A percentile compares a stretch with the other conserved stretches of the same genome.
These are phyloP conservation scores for Podilymbus podiceps DNA, from an alignment of 2,113 vertebrate species.

Conservation along the genomic window DNA sequence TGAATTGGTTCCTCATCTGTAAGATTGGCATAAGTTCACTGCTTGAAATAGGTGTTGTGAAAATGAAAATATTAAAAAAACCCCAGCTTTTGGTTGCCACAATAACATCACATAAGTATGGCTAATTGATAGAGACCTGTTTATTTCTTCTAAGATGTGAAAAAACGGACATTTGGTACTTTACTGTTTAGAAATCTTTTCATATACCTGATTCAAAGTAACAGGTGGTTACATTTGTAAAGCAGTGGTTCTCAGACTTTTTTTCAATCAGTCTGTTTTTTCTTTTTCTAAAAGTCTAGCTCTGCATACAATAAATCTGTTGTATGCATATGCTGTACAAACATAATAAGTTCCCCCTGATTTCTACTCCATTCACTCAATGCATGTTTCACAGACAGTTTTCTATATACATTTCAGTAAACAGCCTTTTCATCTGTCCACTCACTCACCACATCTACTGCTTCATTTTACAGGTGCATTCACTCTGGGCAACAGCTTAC, in stretches of 20 bases:
- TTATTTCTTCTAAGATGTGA: background rate
- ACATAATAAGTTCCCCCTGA: background rate
- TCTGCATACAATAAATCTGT: background rate
- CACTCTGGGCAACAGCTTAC: background rate
- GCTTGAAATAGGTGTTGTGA: background rate
- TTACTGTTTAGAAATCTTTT: background rate
- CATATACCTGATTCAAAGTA: background rate
- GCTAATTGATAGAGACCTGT: background rate
- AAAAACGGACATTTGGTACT: background rate
- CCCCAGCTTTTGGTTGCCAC: background rate
- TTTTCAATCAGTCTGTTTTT: background rate
- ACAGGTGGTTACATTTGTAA: background rate
- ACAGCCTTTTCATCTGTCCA: background rate
- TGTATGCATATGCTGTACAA: background rate
- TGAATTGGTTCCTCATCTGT: background rate
- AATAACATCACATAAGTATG: background rate
- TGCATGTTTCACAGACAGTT: background rate
- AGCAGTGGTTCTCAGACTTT: background rate
- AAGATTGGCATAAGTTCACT: background rate
- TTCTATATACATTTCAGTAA: background rate
- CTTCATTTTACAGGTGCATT: background rate
- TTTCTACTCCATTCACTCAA: background rate
- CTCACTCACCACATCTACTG: background rate
- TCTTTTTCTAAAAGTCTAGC: background rate
- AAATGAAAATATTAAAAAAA: background rate